These are phyloP conservation scores for Andrena fulva DNA, from an alignment of 2,888 invertebrate species.

Conservation along the genomic window DNA sequence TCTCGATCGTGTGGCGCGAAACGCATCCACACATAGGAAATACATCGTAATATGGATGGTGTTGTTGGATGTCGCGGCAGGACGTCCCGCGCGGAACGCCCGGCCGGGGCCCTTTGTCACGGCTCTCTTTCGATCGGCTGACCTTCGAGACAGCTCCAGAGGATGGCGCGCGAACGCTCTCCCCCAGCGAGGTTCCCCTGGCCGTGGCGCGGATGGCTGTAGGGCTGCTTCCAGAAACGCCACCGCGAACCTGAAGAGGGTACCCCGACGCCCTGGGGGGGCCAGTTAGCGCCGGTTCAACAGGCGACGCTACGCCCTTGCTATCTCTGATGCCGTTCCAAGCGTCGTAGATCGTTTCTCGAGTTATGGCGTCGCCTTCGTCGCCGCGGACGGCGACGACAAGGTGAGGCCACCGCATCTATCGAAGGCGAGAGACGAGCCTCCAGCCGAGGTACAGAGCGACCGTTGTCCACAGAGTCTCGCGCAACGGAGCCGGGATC, in stretches of 20 bases:
- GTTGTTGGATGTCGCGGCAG: conserved; percentile 14
- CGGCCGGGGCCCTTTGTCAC: not conserved
- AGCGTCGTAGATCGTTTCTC: conserved; percentile 29
- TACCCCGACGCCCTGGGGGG: conserved; percentile 35
- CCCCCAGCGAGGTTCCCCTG: conserved; percentile 8
- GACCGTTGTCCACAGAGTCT: conserved; percentile 83
- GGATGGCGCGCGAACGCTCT: not conserved
- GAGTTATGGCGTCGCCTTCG: conserved; percentile 33
- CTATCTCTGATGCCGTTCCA: conserved; percentile 33
- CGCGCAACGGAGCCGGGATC: conserved; percentile 83
- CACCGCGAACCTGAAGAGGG: conserved; percentile 22
- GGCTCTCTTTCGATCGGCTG: conserved; percentile 4
- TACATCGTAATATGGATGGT: conserved; percentile 34
- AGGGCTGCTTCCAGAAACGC: conserved; percentile 19
- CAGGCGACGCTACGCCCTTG: not conserved
- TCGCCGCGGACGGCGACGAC: conserved; percentile 34
- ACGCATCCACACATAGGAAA: conserved; percentile 32
- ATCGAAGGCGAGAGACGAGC: conserved; percentile 83
- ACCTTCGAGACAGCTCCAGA: conserved; percentile 24
- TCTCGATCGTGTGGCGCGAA: conserved; percentile 36
- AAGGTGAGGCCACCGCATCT: conserved; percentile 67
- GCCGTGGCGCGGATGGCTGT: conserved; percentile 24
- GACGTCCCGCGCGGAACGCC: conserved; percentile 20
- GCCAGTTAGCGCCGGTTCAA: conserved; percentile 19
- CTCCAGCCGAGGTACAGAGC: conserved; percentile 84